phyloP scores from a whole-genome alignment of 2,113 vertebrate genomes.

The Carassius carassius region DNA sequence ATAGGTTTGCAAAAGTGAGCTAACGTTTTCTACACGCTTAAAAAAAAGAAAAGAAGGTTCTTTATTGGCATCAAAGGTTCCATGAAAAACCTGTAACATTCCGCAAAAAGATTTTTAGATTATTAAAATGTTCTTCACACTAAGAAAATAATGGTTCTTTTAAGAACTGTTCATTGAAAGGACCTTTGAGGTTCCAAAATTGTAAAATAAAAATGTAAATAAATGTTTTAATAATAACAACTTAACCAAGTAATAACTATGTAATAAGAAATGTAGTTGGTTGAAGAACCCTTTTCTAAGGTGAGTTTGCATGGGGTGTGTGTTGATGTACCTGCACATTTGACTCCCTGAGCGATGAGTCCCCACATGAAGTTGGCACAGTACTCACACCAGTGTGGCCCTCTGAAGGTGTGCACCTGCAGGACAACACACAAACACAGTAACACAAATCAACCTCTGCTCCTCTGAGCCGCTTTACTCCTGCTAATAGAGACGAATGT shows the following conservation, averaged over 20 bases:
- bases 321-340: constrained; percentile 87
- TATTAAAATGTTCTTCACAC: not conserved
- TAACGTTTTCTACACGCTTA: not conserved
- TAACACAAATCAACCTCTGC: not conserved
- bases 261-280: not conserved
- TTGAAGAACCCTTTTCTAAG: not conserved
- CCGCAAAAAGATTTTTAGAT: not conserved
- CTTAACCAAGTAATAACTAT: no score
- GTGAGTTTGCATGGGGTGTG: not conserved
- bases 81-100: not conserved
- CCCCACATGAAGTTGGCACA: constrained; percentile 99
- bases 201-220: no score
- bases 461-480: not conserved
- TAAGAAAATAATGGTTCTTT: not conserved
- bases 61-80: not conserved
- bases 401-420: constrained; percentile 96
- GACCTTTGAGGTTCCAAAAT: not conserved
- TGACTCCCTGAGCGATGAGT: constrained; percentile 98
- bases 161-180: not conserved
- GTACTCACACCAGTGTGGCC: constrained; percentile 98
- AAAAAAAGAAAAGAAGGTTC: not conserved
- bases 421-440: constrained; percentile 52
- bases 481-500: constrained; percentile 2
- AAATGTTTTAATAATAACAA: no score
- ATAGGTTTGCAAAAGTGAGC: no score